Base-by-base conservation (phyloP, 2,113 vertebrate genomes). In the Stictonetta naevosa region DNA sequence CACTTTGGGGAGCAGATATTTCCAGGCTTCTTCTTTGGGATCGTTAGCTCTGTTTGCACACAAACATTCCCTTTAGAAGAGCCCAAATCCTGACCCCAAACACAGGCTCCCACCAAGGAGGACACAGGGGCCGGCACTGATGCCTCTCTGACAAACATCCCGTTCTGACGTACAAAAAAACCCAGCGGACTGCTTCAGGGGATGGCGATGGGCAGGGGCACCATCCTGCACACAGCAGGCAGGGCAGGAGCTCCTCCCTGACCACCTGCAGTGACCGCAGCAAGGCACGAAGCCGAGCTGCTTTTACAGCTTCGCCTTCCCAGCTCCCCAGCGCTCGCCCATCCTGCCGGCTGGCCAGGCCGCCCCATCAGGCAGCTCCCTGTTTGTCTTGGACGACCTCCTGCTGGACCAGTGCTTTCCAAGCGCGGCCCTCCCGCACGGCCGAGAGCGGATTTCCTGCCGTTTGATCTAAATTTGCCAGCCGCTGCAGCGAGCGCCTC, bases 321-420 rank as follows among this genome's bases (percentile, higher is more conserved):
- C 81, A 48, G 56, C 60, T 55, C 64, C 15, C 25, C 3, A 0
- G 66, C 52, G 78, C 78, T 85, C 10, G 0, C 73, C 82, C 64
- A 77, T 86, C 83, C 92, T 83, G 79, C 63, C 6, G 0, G 10
- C 42, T 22, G 10, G 90, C 56, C 52, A 71, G 52, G n/a, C 67
- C 4, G 6, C 64, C 56, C 74, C 34, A 77, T 55, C 73, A 79
- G 72, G 90, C 84, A 80, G 74, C n/a, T 91, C 78, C 25, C 1
- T 95, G 90, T 96, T 96, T 95, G 60, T 95, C 62, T 96, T 95
- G 96, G 92, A 94, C 79, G 92, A 89, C 91, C 86, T 90, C 44
- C 80, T 87, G 77, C 73, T 29, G 6, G 58, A 55, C 56, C 58
- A 83, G 62, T 31, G 88, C n/a, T 76, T 91, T 92, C 64, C 95